Evolutionary conservation across 2,113 vertebrate species (phyloP), one percentile per base, ranked within the genome.

Genomic region (Oxyruncus cristatus): DNA sequence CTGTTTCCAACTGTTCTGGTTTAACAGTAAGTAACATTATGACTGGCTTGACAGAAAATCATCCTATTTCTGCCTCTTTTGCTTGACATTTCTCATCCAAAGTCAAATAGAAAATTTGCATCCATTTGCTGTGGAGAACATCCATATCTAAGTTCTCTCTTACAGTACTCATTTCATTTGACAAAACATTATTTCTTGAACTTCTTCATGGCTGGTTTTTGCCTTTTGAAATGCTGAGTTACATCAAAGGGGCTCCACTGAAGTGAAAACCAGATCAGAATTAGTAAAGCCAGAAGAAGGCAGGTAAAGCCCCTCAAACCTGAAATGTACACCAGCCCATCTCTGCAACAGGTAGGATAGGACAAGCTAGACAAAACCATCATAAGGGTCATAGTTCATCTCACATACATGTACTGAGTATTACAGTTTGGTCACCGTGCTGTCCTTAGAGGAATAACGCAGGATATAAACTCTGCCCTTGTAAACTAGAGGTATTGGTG

Each of bases 21-120:
- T 59, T 91, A 95, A 86, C 82, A 93, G 35, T 73, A 90, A 81
- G 68, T 86, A 68, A 42, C 21, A 42, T 84, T 91, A 81, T 93
- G 70, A 88, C 82, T 89, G 37, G 42, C 32, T 73, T 90, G 71
- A 32, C 47, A 74, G 47, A 49, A 88, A 78, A 75, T 71, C 0
- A 32, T 42, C 23, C 15, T 78, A 12, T 78, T 93, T 91, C 32
- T 93, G 27, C 50, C 24, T 89, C 58, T 72, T 80, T 42, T 73
- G 4, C 30, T 80, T 75, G 85, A 55, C 20, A 20, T 72, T 70
- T 91, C 39, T 93, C 30, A 67, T 84, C 39, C 50, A 90, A 92
- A 96, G 47, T 85, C n/a, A 86, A 74, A 78, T 5, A 89, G 86
- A 85, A 89, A 84, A 95, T 37, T 27, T 41, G 4, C 6, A 8